Conservation (phyloP, 92 coral and sea anemone genomes). For the Siderastrea radians region DNA sequence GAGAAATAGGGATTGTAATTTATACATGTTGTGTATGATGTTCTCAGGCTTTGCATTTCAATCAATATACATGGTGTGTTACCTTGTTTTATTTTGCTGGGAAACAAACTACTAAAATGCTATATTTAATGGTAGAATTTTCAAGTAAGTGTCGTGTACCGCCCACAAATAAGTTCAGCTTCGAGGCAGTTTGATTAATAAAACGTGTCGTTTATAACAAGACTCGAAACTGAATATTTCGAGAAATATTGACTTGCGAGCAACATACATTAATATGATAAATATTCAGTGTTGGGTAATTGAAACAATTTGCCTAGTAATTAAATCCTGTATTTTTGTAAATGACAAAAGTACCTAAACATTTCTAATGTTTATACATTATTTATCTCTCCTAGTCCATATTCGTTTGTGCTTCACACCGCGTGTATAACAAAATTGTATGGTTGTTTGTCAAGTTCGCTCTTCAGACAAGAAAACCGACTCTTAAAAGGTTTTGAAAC, state of each 20-base stretch:
- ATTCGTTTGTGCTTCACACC: not conserved
- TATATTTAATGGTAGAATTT: not conserved
- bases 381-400: conserved; percentile 5
- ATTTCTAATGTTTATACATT: not conserved
- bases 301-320: not conserved
- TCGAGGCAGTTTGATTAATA: no score
- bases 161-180: not conserved
- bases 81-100: not conserved
- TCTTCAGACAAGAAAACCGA: not conserved
- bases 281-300: conserved; percentile 12
- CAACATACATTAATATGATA: not conserved
- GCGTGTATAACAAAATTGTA: not conserved
- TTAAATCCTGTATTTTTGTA: conserved; percentile 14
- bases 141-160: not conserved
- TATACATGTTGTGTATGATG: no score
- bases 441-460: not conserved
- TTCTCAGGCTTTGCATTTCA: not conserved
- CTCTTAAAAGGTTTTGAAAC: not conserved
- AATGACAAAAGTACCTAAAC: conserved; percentile 1
- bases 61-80: not conserved
- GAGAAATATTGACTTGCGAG: not conserved
- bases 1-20: no score
- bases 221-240: not conserved
- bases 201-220: not conserved
- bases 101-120: not conserved